Percentiles rank a stretch among this genome's conserved stretches.
Conservation (phyloP, 2,113 vertebrate species). For the Ailurus styani region DNA sequence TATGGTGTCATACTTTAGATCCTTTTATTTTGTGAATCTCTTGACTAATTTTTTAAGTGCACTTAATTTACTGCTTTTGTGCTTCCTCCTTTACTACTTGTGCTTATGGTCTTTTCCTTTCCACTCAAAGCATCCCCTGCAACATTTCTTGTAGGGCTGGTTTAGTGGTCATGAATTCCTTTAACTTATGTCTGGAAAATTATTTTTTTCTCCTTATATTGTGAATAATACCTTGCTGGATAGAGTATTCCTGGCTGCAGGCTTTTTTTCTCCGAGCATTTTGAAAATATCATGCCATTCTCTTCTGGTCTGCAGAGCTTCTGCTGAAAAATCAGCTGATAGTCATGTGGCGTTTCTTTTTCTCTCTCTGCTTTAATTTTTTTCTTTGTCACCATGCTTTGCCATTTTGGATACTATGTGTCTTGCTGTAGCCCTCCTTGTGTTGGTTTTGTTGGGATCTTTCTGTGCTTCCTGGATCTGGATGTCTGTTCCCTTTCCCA, state of each 20-base stretch:
- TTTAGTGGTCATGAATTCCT: background rate
- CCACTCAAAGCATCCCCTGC: background rate
- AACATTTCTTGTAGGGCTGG: background rate
- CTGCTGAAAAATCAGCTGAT: background rate
- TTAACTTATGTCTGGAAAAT: background rate
- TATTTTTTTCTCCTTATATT: background rate
- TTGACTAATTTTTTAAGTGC: background rate
- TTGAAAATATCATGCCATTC: background rate
- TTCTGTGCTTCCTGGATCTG: background rate
- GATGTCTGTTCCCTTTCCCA: background rate
- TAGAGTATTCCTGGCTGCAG: background rate
- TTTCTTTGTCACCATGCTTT: background rate
- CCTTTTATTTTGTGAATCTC: background rate
- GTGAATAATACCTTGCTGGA: background rate
- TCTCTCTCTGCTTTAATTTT: background rate
- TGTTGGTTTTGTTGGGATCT: background rate
- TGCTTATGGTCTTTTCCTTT: background rate
- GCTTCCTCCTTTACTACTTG: background rate
- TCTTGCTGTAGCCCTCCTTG: background rate
- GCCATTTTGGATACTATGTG: background rate
- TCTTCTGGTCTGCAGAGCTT: background rate
- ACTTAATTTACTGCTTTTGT: background rate
- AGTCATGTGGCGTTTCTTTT: background rate
- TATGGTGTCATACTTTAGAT: background rate
- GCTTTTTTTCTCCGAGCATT: background rate